Evolutionary conservation across 2,888 invertebrate genomes (phyloP), one percentile per base, ranked within the genome.

Genomic region (Uropetala carovei): DNA sequence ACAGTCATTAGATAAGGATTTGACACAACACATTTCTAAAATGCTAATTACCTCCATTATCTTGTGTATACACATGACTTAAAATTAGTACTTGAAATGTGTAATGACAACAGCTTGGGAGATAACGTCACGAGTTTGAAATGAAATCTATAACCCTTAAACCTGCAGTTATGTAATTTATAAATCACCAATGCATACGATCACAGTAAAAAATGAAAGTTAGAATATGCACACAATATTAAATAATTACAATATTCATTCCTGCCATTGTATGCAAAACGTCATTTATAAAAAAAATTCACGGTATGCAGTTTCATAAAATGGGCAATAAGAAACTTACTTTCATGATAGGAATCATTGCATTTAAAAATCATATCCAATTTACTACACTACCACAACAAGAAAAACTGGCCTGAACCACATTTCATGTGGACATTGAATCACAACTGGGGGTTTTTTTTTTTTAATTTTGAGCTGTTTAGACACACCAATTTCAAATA

Each of bases 11-110:
- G 89, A 89, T 89, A 43, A 68, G 89, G 89, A 89, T 60, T 27
- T 89, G 30, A 59, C 30, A 43, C 83, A 83, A 83, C 83, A 83
- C 89, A 89, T 68, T 64, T 89, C 89, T 89, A 68, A 68, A 89
- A 30, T 64, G 60, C 89, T 89, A 89, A 60, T n/a, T 89, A 43
- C n/a, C 89, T 68, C 68, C 89, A 16, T 3, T 10, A 18, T 64
- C 43, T 64, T 89, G 89, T 43, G 64, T 3, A 27, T 30, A 43
- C 89, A 89, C 89, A 89, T 11, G 22, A 59, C 16, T 22, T 3
- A 16, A 64, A 13, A 14, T 43, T 8, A 5, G 18, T 16, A 43
- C 22, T 83, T 43, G 83, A 83, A 57, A 83, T 64, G 64, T 64
- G 89, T 27, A 64, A 64, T 59, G 30, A 43, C 60, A 89, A 7